Evolutionary conservation across 2,113 vertebrate genomes (phyloP).

Genomic region (Pterocles orientalis): DNA sequence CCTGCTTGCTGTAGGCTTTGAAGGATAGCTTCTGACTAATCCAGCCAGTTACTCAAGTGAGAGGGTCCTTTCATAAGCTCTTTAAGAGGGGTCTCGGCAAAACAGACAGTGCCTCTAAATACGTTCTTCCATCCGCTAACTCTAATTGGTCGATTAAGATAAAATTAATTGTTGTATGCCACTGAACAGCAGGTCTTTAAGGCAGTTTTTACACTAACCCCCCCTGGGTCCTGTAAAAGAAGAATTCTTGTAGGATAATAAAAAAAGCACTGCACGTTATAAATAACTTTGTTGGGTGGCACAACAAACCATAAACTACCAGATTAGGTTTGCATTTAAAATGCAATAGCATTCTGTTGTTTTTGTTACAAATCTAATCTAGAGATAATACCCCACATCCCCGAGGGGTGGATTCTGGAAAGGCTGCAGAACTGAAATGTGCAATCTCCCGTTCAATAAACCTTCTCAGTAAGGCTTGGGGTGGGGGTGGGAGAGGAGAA

Average conservation of each 20-base stretch:
- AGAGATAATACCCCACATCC: background rate
- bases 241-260: constrained; percentile 17
- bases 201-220: constrained; percentile 27
- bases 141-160: constrained; percentile 58
- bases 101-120: constrained; percentile 6
- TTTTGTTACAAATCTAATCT: background rate
- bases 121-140: constrained; percentile 35
- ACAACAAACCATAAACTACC: constrained; percentile 24
- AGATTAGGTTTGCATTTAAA: constrained; percentile 27
- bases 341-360: background rate
- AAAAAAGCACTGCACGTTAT: background rate
- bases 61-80: constrained; percentile 35
- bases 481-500: background rate
- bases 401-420: constrained; percentile 12
- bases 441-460: constrained; percentile 7
- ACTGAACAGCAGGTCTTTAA: constrained; percentile 27
- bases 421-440: background rate
- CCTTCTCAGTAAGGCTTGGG: background rate
- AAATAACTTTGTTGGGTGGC: constrained; percentile 9
- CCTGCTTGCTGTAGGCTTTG: constrained; percentile 7
- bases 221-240: constrained; percentile 2
- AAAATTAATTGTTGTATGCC: constrained; percentile 48
- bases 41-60: background rate
- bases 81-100: constrained; percentile 30
- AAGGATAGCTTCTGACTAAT: constrained; percentile 44